Evolutionary conservation across 2,888 invertebrate species (phyloP).

Genomic region (Eugnorisma glareosa): DNA sequence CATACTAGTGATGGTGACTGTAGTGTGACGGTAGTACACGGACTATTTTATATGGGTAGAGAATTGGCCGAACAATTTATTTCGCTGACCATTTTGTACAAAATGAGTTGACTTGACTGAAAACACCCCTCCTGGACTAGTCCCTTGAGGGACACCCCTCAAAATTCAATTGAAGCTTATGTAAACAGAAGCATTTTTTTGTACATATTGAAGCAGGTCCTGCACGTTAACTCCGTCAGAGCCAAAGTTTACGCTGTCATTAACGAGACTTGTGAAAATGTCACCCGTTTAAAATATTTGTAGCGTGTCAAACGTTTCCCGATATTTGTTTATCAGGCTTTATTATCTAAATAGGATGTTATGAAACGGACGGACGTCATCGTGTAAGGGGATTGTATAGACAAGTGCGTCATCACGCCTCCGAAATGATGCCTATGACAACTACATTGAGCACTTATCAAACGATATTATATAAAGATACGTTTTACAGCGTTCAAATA

Average conservation of each 20-base stretch:
- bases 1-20: background rate
- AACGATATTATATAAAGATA: conserved; percentile 61
- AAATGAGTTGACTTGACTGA: background rate
- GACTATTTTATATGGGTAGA: background rate
- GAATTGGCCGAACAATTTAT: background rate
- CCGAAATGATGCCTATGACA: conserved; percentile 71
- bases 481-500: conserved; percentile 52
- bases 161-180: conserved; percentile 8
- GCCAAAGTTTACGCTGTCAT: conserved; percentile 62
- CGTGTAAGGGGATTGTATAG: conserved; percentile 71
- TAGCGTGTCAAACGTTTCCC: conserved; percentile 69
- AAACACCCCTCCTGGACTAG: background rate
- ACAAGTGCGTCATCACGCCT: conserved; percentile 81
- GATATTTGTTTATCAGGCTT: conserved; percentile 78
- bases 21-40: no score
- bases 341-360: conserved; percentile 84
- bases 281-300: conserved; percentile 76
- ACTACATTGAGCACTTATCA: conserved; percentile 63
- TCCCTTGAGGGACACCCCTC: background rate
- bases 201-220: conserved; percentile 28
- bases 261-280: conserved; percentile 74
- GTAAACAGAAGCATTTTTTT: conserved; percentile 37
- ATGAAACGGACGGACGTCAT: conserved; percentile 81
- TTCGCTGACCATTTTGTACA: background rate
- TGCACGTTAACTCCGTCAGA: conserved; percentile 64